These are phyloP conservation scores for Zaprionus africanus DNA, from an alignment of 1,140 invertebrate species.

Conservation along the genomic window DNA sequence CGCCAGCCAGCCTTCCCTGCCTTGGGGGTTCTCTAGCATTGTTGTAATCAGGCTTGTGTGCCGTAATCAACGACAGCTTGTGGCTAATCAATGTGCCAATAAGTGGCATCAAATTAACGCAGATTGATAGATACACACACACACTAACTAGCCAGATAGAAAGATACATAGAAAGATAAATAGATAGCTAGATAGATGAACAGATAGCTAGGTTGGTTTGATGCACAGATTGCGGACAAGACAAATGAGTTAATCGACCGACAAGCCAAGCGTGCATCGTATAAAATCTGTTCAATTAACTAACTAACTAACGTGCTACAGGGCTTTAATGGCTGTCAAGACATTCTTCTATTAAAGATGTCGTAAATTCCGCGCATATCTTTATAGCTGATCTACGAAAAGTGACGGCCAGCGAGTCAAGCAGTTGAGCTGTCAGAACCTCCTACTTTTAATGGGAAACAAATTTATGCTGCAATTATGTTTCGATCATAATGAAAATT, in stretches of 20 bases:
- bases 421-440: background rate
- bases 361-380: background rate
- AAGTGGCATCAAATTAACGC: conserved; percentile 45
- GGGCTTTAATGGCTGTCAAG: background rate
- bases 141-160: background rate
- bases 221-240: background rate
- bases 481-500: background rate
- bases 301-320: background rate
- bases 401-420: background rate
- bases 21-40: conserved; percentile 8
- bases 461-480: background rate
- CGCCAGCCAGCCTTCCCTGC: background rate
- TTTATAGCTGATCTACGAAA: background rate
- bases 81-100: conserved; percentile 50
- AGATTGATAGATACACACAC: conserved; percentile 34
- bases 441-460: background rate
- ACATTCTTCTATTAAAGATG: background rate
- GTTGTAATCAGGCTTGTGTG: conserved; percentile 26
- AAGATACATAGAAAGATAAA: conserved; percentile 31
- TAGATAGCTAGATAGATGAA: conserved; percentile 8
- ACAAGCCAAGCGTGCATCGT: background rate
- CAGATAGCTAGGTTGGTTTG: background rate
- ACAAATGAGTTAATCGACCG: conserved; percentile 7
- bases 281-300: background rate
- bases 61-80: conserved; percentile 43